Base-by-base conservation (phyloP, 2,113 vertebrate species). In the Colius striatus region DNA sequence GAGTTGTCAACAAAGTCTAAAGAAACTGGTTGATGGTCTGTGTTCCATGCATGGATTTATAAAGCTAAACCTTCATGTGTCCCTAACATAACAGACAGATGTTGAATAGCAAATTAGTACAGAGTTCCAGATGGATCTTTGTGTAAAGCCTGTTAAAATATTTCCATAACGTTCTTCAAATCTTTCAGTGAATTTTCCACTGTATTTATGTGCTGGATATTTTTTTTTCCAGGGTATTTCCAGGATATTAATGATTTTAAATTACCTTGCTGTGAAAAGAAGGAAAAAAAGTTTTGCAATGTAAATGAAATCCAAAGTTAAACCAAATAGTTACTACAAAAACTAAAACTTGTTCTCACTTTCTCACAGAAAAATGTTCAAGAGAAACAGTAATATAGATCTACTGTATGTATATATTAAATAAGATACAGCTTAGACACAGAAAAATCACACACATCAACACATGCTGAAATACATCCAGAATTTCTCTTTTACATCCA, bases 141-240 rank as follows among this genome's bases (percentile, higher is more conserved):
- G 76, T 47, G 27, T 72, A 84, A 95, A 89, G 38, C 10, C 60
- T 65, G 68, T 86, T 94, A 94, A 86, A 90, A 84, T 89, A 90
- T 77, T 86, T 84, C 92, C 57, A 68, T 67, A 77, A 50, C n/a
- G 7, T 77, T 66, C 65, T 85, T 90, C 54, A 53, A 86, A 26
- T 13, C 13, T 94, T 91, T 67, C 60, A 73, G 84, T 66, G 14
- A 89, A 54, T 82, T 91, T 92, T 95, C 19, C 51, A 66, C 30
- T 34, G 11, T 67, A 15, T 2, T 85, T 91, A 91, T 85, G 19
- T 65, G 9, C 16, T 76, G 14, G 16, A 4, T 82, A 25, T 58
- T 94, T 72, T 87, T 81, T 75, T 93, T 62, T 9, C 48, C 11
- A 36, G 14, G 3, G 7, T 81, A 23, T 86, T 94, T 78, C 32